Evolutionary conservation across 2,113 vertebrate species (phyloP).

Genomic region (Oplegnathus fasciatus): DNA sequence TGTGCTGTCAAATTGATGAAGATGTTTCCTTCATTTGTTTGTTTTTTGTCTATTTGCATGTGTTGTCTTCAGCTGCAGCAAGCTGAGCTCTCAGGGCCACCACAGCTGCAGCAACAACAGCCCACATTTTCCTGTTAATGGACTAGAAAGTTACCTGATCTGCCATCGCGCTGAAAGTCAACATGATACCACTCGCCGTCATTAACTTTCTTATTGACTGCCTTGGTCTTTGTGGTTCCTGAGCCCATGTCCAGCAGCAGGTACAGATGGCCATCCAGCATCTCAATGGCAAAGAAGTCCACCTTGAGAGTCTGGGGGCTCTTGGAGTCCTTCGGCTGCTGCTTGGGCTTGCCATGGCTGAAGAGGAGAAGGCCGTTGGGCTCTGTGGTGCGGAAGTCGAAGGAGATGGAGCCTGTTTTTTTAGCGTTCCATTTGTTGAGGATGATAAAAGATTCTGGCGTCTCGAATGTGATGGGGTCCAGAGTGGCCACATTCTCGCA

Average conservation of each 20-base stretch:
- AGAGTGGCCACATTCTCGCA: constrained; percentile 98
- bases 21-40: background rate
- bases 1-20: background rate
- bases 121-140: background rate
- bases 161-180: constrained; percentile 96
- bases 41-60: background rate
- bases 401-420: constrained; percentile 98
- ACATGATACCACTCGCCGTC: constrained; percentile 99
- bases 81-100: background rate
- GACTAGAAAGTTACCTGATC: constrained; percentile 89
- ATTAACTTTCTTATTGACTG: constrained; percentile 97
- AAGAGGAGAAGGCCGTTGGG: constrained; percentile 97
- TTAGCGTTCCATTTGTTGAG: constrained; percentile 98
- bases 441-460: constrained; percentile 95
- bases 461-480: constrained; percentile 98
- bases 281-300: constrained; percentile 98
- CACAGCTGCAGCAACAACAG: background rate
- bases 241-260: constrained; percentile 98
- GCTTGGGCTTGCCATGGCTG: constrained; percentile 95
- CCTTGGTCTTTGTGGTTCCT: constrained; percentile 96
- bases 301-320: constrained; percentile 94
- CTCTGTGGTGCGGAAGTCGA: constrained; percentile 98
- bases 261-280: constrained; percentile 97
- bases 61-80: background rate
- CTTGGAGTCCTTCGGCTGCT: constrained; percentile 94